phyloP scores from a whole-genome alignment of 2,113 vertebrate species.

The Eubucco bourcierii region DNA sequence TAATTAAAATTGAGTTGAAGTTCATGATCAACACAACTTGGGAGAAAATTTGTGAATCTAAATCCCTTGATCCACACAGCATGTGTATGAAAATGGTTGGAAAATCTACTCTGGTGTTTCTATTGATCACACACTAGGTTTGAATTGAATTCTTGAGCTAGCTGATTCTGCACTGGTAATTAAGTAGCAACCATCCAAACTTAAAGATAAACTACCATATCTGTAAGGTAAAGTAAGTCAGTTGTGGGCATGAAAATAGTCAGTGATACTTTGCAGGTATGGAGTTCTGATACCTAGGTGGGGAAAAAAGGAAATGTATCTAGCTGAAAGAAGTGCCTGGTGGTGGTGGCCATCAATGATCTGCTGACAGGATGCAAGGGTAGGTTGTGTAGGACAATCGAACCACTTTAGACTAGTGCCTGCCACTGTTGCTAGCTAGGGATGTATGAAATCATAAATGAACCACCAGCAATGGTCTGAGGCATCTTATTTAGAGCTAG shows the following conservation, averaged over 20 bases:
- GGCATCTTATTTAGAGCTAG: not conserved
- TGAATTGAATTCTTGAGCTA: not conserved
- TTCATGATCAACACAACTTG: not conserved
- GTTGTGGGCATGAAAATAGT: not conserved
- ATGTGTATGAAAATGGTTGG: not conserved
- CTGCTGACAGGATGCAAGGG: not conserved
- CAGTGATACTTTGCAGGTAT: not conserved
- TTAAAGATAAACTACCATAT: not conserved
- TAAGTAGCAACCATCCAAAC: not conserved
- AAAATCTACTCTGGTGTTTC: not conserved
- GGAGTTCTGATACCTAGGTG: not conserved
- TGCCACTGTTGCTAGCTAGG: not conserved
- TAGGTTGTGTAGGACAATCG: accelerated
- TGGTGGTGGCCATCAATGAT: not conserved
- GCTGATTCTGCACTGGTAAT: not conserved
- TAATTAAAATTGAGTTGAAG: not conserved
- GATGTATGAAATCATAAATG: not conserved
- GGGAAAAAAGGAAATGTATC: accelerated
- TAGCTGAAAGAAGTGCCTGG: not conserved
- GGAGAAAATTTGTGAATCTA: not conserved
- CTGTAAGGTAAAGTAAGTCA: not conserved
- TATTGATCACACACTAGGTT: not conserved
- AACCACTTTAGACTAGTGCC: not conserved
- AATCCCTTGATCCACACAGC: not conserved
- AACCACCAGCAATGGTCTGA: not conserved